Base-by-base conservation (phyloP, 64 coral and sea anemone species). In the Astreopora myriophthalma region DNA sequence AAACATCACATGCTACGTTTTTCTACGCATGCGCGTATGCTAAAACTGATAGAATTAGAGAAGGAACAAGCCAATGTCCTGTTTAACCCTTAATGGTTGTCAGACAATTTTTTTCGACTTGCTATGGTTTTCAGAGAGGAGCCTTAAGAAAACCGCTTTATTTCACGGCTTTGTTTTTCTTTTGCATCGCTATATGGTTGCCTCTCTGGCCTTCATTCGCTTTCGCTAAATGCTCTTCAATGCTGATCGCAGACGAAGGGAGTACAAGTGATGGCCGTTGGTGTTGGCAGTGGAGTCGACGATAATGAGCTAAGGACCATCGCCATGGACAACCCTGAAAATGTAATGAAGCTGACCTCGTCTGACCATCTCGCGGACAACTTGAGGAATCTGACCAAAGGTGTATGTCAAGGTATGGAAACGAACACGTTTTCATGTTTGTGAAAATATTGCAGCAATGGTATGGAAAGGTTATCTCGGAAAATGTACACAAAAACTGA, bases 341-440 rank as follows among this genome's bases (percentile, higher is more conserved):
- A 91, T 72, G 64, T 83, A 0, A 29, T 91, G 61, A 91, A 73
- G 49, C 37, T 92, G 2, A 22, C 32, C 1, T 75, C 51, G 1
- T 92, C 71, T 65, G 57, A 36, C 66, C 67, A 72, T 26, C 69
- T 85, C 5, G n/a, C 68, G 5, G 17, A n/a, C 39, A 85, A 31
- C 61, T 36, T 86, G 7, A 33, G 55, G 31, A 77, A 72, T 31
- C 23, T 92, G 5, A 84, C 90, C 20, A 55, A 67, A 60, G 61
- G 62, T 5, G 0, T 92, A 11, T 92, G 90, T 84, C 80, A 86
- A 86, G 90, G 79, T 83, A 83, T 25, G 6, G 31, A 6, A 55
- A 31, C 10, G 13, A 49, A 52, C 11, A 0, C 33, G 5, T 55
- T 55, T 55, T 55, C 3, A 55, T 16, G 51, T 3, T 55, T 55